Base-by-base conservation (phyloP, 2,113 vertebrate species). In the Chascanopsetta lugubris region DNA sequence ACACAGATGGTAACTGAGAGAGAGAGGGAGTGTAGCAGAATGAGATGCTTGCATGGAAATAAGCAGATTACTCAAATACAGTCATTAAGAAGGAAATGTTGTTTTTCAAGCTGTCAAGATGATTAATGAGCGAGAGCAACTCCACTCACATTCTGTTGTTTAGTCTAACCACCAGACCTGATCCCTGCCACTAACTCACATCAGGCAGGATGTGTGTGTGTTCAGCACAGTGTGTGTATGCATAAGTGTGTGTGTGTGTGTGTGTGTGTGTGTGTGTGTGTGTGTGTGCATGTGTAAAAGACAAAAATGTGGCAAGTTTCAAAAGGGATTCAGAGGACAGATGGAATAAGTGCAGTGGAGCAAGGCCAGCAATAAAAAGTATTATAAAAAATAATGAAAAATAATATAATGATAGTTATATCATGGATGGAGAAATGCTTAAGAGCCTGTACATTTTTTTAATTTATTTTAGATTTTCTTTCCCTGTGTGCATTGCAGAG, bases 51-150 rank as follows among this genome's bases (percentile, higher is more conserved):
- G 79, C 73, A 72, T 87, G 87, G 83, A 90, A 88, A 90, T 77
- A 92, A 94, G 94, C 93, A 89, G 94, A 98, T 96, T 97, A 96
- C 96, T 95, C 95, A 96, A 96, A 97, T 94, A 95, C 95, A 96
- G 96, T 96, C 96, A 96, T 96, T 97, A 96, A 95, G 95, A 95
- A 95, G 96, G 95, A 98, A 97, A 96, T 95, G 95, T 97, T 89
- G 96, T 97, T 96, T 98, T 96, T 96, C 94, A 94, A 92, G 92
- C 95, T 97, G 97, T 98, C 97, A 97, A 91, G 87, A 94, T 98
- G 97, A 98, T 98, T 97, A 97, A 97, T 97, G 97, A 95, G 93
- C 83, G 93, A 91, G 92, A 94, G 94, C 93, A 92, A 90, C 94
- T 94, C 94, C 92, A 94, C 93, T 94, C 94, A 93, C 96, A 97